Percentiles rank a stretch among this genome's conserved stretches.
phyloP scores from a whole-genome alignment of 1,140 invertebrate genomes.

The Atta colombica region DNA sequence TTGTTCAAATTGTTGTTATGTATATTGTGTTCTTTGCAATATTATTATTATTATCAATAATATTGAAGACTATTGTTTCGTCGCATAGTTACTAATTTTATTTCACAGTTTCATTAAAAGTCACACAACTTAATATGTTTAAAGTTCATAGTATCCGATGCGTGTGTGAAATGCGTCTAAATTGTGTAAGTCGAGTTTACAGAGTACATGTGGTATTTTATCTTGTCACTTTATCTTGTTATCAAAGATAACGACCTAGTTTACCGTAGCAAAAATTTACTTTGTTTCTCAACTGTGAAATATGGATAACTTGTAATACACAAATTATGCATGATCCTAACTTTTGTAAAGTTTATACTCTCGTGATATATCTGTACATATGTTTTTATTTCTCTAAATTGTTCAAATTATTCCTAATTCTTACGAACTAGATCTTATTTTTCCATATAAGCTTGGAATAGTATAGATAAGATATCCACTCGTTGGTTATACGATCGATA shows the following conservation, averaged over 20 bases:
- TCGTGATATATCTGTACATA: not conserved
- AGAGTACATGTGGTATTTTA: conserved; percentile 37
- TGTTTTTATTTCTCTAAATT: not conserved
- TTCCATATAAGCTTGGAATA: not conserved
- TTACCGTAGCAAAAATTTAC: not conserved
- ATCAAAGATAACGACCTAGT: conserved; percentile 65
- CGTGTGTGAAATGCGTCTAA: conserved; percentile 5
- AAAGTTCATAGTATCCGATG: not conserved
- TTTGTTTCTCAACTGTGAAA: not conserved
- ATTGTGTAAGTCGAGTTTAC: conserved; percentile 35
- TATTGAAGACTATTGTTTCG: not conserved
- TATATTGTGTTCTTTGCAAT: no score
- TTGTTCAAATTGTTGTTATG: not conserved
- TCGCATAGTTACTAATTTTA: conserved; percentile 1
- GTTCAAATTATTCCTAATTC: no score
- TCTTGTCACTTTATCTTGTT: conserved; percentile 48
- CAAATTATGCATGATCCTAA: not conserved
- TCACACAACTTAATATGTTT: not conserved
- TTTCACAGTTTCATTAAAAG: not conserved
- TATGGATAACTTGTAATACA: not conserved
- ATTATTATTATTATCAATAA: not conserved
- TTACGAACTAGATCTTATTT: not conserved
- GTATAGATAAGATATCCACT: conserved; percentile 21
- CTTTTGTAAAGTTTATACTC: not conserved
- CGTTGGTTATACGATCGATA: conserved; percentile 13